These are phyloP conservation scores for Bombus confusus DNA, from an alignment of 1,140 invertebrate genomes.

Conservation along the genomic window DNA sequence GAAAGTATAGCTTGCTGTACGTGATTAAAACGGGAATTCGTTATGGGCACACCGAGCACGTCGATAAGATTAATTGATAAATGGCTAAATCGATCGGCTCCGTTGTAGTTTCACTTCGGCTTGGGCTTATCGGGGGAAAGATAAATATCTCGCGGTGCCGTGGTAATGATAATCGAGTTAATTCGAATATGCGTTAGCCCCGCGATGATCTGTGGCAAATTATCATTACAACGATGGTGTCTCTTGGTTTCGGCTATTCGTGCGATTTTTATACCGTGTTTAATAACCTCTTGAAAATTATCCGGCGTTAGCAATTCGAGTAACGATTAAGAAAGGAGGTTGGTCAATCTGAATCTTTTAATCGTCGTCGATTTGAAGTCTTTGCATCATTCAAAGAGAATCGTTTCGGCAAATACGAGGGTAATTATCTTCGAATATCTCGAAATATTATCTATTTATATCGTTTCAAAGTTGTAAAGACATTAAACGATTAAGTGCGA, in stretches of 20 bases:
- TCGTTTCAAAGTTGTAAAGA: no score
- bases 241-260: slow-evolving; percentile 5
- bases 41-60: slow-evolving; percentile 63
- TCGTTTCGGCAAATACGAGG: background rate
- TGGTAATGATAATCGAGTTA: slow-evolving; percentile 62
- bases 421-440: background rate
- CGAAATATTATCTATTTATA: no score
- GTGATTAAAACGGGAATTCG: slow-evolving; percentile 71
- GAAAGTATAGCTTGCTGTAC: slow-evolving; percentile 67
- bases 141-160: slow-evolving; percentile 65
- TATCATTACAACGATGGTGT: slow-evolving; percentile 49
- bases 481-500: no score
- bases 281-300: no score
- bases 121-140: slow-evolving; percentile 45
- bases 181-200: slow-evolving; percentile 50
- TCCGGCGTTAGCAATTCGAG: no score
- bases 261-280: background rate
- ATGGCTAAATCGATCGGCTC: slow-evolving; percentile 68
- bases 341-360: no score
- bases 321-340: no score
- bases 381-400: background rate
- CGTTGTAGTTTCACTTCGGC: slow-evolving; percentile 60
- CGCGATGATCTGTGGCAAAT: slow-evolving; percentile 47
- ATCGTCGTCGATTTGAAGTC: no score
- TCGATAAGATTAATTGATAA: slow-evolving; percentile 76